phyloP scores from a whole-genome alignment of 1,140 invertebrate genomes.

The Stenopsyche tienmushanensis region DNA sequence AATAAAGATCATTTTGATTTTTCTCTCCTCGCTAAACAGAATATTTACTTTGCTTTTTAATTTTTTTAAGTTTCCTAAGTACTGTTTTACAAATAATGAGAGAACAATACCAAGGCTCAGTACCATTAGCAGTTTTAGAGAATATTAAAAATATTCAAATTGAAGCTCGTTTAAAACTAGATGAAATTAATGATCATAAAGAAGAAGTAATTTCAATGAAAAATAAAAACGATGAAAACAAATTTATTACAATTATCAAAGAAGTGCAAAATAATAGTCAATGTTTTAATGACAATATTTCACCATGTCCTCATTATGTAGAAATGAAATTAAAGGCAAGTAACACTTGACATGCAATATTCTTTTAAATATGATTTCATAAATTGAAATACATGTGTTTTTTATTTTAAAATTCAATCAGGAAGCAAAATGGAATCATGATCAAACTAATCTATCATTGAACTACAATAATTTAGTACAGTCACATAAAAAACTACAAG shows the following conservation, averaged over 20 bases:
- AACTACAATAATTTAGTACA: neutral
- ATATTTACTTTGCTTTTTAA: neutral
- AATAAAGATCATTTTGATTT: neutral
- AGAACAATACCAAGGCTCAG: conserved; percentile 50
- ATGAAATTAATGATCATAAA: conserved; percentile 45
- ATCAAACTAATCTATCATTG: neutral
- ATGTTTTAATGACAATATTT: conserved; percentile 42
- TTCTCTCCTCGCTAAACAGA: neutral
- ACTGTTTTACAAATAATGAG: conserved; percentile 47
- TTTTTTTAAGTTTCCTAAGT: conserved; percentile 46
- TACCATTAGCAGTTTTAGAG: conserved; percentile 49
- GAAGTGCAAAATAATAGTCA: conserved; percentile 44
- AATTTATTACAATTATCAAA: neutral
- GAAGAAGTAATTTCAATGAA: conserved; percentile 48
- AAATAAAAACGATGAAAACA: neutral
- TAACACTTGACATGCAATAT: conserved; percentile 1
- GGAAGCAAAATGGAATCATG: conserved; percentile 33
- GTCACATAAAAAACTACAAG: neutral
- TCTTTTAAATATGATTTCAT: neutral
- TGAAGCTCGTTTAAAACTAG: conserved; percentile 45
- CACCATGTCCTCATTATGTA: conserved; percentile 47
- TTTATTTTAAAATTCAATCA: conserved; percentile 18
- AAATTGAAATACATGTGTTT: neutral
- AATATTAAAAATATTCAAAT: conserved; percentile 46
- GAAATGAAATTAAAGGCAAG: conserved; percentile 47